Conservation (phyloP, 2,888 invertebrate species). For the Trachelus iudaicus region DNA sequence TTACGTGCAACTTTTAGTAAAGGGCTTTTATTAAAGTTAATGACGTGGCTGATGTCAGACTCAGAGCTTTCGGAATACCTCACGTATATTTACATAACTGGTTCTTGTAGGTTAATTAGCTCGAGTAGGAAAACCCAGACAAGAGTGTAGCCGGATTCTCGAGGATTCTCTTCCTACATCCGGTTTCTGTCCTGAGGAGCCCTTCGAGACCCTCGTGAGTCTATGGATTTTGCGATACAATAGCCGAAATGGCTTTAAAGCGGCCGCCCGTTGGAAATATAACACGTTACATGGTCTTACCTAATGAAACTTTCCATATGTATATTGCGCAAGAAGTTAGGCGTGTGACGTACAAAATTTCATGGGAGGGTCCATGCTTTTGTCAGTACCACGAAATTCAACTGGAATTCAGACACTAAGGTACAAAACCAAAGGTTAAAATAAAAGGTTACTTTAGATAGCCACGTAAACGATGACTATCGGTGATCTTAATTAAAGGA, state of each 20-base stretch:
- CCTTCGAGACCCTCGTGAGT: neutral
- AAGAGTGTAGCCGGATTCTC: neutral
- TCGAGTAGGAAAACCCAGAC: neutral
- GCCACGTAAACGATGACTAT: no score
- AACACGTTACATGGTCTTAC: neutral
- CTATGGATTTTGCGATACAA: neutral
- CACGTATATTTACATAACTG: neutral
- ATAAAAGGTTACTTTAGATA: neutral
- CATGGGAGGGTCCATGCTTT: neutral
- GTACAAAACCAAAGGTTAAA: neutral
- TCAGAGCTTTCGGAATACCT: neutral
- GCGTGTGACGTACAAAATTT: neutral
- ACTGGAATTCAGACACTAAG: neutral
- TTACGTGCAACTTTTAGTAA: no score
- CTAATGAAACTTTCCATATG: neutral
- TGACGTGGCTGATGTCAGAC: neutral
- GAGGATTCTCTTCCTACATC: neutral
- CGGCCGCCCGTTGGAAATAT: neutral
- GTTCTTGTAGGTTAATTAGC: neutral
- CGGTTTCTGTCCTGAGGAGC: neutral
- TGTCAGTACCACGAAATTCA: neutral
- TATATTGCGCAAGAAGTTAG: neutral
- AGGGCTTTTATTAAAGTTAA: neutral
- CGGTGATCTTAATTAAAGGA: no score
- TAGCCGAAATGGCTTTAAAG: neutral